Evolutionary conservation across 2,888 invertebrate genomes (phyloP), one percentile per base, ranked within the genome.

Genomic region (Gastrophysa polygoni): DNA sequence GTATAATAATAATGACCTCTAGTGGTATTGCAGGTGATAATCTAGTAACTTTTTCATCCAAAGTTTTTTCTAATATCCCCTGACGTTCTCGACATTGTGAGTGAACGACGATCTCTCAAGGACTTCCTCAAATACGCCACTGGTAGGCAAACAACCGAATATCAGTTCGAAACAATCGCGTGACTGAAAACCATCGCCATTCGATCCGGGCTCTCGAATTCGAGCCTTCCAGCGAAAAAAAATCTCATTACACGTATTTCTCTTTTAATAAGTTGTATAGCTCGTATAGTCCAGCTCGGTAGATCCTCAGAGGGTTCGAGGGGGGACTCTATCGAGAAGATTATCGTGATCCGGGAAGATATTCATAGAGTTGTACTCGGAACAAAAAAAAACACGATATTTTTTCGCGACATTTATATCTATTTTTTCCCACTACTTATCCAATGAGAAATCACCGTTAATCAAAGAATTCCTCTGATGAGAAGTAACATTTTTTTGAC

Each of bases 231-330:
- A 43, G 54, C 54, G 1, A 16, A 54, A 54, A 52, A n/a, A 54
- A 54, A 43, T 43, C 24, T 38, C 17, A 54, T 54, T 54, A 54
- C 54, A 54, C 24, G 54, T 43, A 54, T 54, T 54, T 54, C 44
- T 32, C 43, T 54, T 54, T 54, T 54, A 54, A 54, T 54, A 54
- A 54, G 54, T 54, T 54, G 54, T 38, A 54, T 28, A 43, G 43
- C 43, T 54, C 8, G 44, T 44, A 54, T 43, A 43, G 43, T 21
- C 54, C 3, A 54, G 44, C 54, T 14, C 43, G 54, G 24, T 20
- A 54, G 43, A 54, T 54, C 43, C 28, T 43, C 16, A 6, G 24
- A 18, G 44, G 44, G 38, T 43, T 43, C 21, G 8, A 32, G 32
- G 38, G 38, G 16, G 24, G 44, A 43, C 24, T 21, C 14, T 21